Base-by-base conservation (phyloP, 1,140 invertebrate species). In the Phthorimaea operculella region DNA sequence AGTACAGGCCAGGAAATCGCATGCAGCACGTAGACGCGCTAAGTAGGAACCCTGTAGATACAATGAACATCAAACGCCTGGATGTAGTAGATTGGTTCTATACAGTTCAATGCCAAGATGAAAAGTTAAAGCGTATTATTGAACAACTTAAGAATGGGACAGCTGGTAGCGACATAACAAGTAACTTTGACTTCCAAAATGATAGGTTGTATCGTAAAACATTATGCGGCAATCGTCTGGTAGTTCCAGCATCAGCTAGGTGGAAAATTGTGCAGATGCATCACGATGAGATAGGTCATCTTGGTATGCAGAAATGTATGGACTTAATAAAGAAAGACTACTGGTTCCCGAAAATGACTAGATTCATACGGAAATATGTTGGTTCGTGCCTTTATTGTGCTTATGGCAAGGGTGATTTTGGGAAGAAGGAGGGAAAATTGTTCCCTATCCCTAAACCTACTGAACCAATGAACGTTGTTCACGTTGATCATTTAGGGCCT, bases 11-110 rank as follows among this genome's bases (percentile, higher is more conserved):
- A 9, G 59, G 64, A 15, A 12, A 34, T n/a, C 51, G 42, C 34
- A 60, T 67, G 57, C 36, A 54, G 15, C 69, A 72, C 33, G 66
- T 63, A 1, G 69, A 69, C 45, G 69, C 69, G 0, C 47, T 69
- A 0, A 68, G n/a, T n/a, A n/a, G n/a, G n/a, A n/a, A n/a, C n/a
- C n/a, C n/a, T n/a, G n/a, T n/a, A n/a, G n/a, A n/a, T n/a, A n/a
- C n/a, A n/a, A 39, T n/a, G n/a, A n/a, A n/a, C n/a, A n/a, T n/a
- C n/a, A n/a, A n/a, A n/a, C n/a, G n/a, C n/a, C n/a, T n/a, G n/a
- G n/a, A n/a, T n/a, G n/a, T n/a, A n/a, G n/a, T n/a, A n/a, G n/a
- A n/a, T n/a, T n/a, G n/a, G n/a, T n/a, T n/a, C n/a, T n/a, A n/a
- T n/a, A n/a, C n/a, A n/a, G n/a, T n/a, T n/a, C n/a, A n/a, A n/a